Base-by-base conservation (phyloP, 2,888 invertebrate species). In the Agrilus biguttatus region DNA sequence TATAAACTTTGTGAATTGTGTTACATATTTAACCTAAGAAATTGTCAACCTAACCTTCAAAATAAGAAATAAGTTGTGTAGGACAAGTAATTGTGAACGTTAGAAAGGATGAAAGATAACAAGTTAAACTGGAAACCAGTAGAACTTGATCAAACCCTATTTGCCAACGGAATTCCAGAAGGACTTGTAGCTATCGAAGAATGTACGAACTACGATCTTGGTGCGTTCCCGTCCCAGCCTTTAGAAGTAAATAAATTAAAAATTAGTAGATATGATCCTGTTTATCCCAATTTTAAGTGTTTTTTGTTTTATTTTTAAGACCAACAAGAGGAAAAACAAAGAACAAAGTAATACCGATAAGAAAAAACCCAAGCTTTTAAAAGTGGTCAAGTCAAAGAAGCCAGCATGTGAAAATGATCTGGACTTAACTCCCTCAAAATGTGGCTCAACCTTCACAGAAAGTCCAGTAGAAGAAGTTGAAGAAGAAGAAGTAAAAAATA, bases 131-230 rank as follows among this genome's bases (percentile, higher is more conserved):
- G 83, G 84, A 73, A 77, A 54, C 74, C 78, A 5, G 72, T 83
- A 0, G 69, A 76, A 47, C 63, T 83, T 28, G 77, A 78, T 49
- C 78, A 77, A 14, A 70, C 65, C 46, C 54, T 73, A 45, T 52
- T 59, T 42, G 56, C 68, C 36, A 64, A 63, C 13, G 64, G 54
- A 5, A 70, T 69, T 45, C 69, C 80, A 41, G 78, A 82, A 49
- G 82, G 81, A 10, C 72, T 88, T 47, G 72, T 84, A 33, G 87
- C 83, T 1, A 72, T 88, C 36, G 87, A 88, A 65, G 86, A 87
- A 56, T 75, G 88, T 46, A 74, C 74, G 4, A 75, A 78, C 50
- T 87, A 87, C 57, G 72, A 73, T 47, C 60, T 80, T 64, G 57
- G 66, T 69, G 64, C 67, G 70, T 65, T 61, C 51, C 49, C 47